phyloP scores from a whole-genome alignment of 2,797 vertebrate species.

The Mallotus villosus region DNA sequence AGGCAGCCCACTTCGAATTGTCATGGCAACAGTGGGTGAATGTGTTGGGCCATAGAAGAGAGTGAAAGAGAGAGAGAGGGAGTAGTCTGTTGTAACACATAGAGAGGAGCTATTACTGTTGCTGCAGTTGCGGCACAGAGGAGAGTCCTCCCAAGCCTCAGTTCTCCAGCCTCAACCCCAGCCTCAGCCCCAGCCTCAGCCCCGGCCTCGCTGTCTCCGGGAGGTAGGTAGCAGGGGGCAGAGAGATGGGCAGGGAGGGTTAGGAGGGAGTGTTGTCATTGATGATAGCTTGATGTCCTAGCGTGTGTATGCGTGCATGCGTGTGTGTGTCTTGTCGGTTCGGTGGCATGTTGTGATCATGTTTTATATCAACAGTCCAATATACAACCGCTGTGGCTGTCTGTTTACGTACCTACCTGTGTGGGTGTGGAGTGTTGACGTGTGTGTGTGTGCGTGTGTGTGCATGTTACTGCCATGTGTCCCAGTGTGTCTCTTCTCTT shows the following conservation, averaged over 20 bases:
- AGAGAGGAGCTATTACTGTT: background rate
- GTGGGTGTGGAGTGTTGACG: background rate
- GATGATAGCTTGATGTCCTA: background rate
- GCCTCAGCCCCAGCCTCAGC: too few relatives aligned
- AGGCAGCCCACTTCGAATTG: slow-evolving; percentile 20
- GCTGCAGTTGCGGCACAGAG: background rate
- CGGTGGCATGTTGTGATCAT: background rate
- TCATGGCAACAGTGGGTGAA: slow-evolving; percentile 20
- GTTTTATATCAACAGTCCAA: background rate
- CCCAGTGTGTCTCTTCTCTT: background rate
- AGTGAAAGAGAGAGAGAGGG: background rate
- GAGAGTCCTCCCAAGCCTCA: background rate
- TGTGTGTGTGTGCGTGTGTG: background rate
- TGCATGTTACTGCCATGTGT: background rate
- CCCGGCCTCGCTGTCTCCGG: too few relatives aligned
- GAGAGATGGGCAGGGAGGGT: too few relatives aligned
- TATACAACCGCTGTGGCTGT: background rate
- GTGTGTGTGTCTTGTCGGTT: background rate
- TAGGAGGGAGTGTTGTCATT: background rate
- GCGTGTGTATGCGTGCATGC: background rate
- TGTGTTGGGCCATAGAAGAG: background rate
- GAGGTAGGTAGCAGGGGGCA: background rate
- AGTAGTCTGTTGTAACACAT: background rate
- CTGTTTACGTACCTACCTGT: background rate
- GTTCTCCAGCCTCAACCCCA: background rate